Conservation (phyloP, 2,888 invertebrate species). For the Aleiodes alternator region DNA sequence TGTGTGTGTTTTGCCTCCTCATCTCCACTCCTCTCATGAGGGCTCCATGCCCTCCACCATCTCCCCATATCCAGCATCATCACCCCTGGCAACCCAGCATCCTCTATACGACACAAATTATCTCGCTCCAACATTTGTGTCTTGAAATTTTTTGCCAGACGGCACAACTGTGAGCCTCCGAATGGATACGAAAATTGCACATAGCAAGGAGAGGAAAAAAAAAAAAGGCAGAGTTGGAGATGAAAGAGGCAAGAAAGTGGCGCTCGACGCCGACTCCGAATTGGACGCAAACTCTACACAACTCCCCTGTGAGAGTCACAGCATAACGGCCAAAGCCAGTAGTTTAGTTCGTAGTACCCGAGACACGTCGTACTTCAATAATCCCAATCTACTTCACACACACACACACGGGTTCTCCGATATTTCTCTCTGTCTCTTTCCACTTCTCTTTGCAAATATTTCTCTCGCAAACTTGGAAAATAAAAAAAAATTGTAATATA, state of each 20-base stretch:
- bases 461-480: slow-evolving; percentile 9
- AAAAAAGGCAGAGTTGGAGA: not conserved
- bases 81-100: no score
- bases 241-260: slow-evolving; percentile 25
- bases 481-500: not conserved
- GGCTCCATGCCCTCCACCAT: no score
- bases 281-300: slow-evolving; percentile 54
- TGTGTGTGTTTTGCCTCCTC: no score
- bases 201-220: not conserved
- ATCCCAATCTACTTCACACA: slow-evolving; percentile 50
- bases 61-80: no score
- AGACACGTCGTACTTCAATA: slow-evolving; percentile 57
- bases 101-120: no score
- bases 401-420: slow-evolving; percentile 48
- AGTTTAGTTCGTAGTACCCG: slow-evolving; percentile 68
- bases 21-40: no score
- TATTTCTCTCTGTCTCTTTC: slow-evolving; percentile 43
- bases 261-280: slow-evolving; percentile 56
- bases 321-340: slow-evolving; percentile 59
- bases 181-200: no score
- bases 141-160: no score
- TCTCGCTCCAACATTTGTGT: no score
- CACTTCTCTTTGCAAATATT: slow-evolving; percentile 41
- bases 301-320: slow-evolving; percentile 43
- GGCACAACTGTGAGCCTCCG: no score